These are phyloP conservation scores for Bergia puertoricense DNA, from an alignment of 92 coral and sea anemone genomes.

Conservation along the genomic window DNA sequence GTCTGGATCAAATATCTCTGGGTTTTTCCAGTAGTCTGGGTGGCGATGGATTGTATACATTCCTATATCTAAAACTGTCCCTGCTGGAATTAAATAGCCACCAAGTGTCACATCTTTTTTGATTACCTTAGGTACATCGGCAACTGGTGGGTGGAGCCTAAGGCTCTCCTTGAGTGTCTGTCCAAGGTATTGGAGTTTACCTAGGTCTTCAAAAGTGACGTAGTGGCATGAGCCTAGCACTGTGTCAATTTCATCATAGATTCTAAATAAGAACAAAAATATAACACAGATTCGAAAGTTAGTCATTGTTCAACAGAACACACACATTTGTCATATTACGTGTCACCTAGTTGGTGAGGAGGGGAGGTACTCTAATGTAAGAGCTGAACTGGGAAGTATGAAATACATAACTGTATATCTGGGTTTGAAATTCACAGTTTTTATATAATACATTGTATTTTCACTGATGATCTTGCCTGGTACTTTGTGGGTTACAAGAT, in stretches of 20 bases:
- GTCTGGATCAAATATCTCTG: constrained; percentile 84
- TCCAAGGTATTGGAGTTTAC: constrained; percentile 80
- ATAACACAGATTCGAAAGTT: no score
- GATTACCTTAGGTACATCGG: constrained; percentile 54
- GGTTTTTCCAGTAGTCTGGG: constrained; percentile 72
- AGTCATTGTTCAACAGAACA: no score
- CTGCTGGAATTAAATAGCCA: constrained; percentile 72
- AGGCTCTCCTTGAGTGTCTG: constrained; percentile 84
- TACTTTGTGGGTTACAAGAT: no score
- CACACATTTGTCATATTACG: no score
- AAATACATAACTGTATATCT: no score
- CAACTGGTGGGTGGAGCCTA: constrained; percentile 72
- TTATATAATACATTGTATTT: no score
- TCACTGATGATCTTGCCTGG: no score
- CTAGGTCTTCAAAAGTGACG: constrained; percentile 78
- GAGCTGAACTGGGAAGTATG: no score
- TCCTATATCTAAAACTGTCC: constrained; percentile 42
- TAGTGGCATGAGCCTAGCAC: constrained; percentile 67
- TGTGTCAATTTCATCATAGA: constrained; percentile 68
- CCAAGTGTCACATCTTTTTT: constrained; percentile 62
- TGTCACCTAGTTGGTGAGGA: no score
- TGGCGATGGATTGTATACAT: constrained; percentile 49
- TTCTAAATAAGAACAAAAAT: constrained; percentile 32
- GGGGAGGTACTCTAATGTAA: no score
- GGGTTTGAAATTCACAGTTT: no score